Conservation (phyloP, 2,113 vertebrate genomes). For the Coryphaenoides rupestris region DNA sequence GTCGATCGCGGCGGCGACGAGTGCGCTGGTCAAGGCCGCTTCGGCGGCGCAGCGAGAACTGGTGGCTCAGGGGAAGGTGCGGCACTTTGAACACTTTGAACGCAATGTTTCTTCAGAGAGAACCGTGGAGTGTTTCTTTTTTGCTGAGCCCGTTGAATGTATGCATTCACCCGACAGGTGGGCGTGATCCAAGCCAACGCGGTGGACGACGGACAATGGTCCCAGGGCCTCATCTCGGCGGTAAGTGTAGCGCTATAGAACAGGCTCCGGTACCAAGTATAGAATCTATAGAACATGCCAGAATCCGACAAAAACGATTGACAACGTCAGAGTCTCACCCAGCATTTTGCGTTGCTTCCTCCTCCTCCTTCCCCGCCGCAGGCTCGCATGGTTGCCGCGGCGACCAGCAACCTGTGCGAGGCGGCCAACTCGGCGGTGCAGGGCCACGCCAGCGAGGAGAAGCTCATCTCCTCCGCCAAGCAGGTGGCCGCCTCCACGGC, state of each 20-base stretch:
- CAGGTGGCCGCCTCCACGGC: constrained; percentile 94
- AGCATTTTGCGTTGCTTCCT: no score
- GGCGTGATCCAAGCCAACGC: constrained; percentile 90
- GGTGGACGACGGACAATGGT: constrained; percentile 97
- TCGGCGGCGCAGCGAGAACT: constrained; percentile 94
- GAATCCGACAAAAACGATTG: no score
- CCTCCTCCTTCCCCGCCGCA: constrained; percentile 26
- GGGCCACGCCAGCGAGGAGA: constrained; percentile 94
- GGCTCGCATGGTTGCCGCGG: constrained; percentile 95
- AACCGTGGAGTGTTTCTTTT: background rate
- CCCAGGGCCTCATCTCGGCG: constrained; percentile 96
- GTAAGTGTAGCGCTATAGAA: no score
- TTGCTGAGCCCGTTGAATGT: background rate
- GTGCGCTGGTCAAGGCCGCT: constrained; percentile 94
- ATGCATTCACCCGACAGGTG: constrained; percentile 71
- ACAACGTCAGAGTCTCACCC: no score
- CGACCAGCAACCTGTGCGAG: constrained; percentile 94
- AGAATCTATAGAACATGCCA: no score
- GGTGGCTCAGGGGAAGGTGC: constrained; percentile 96
- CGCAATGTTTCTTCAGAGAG: no score
- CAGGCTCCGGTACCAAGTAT: no score
- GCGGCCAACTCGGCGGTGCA: constrained; percentile 92
- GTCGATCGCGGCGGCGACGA: constrained; percentile 95
- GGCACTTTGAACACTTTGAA: no score
- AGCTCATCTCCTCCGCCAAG: constrained; percentile 94